phyloP scores from a whole-genome alignment of 2,113 vertebrate species.

The Tyrannus savana region DNA sequence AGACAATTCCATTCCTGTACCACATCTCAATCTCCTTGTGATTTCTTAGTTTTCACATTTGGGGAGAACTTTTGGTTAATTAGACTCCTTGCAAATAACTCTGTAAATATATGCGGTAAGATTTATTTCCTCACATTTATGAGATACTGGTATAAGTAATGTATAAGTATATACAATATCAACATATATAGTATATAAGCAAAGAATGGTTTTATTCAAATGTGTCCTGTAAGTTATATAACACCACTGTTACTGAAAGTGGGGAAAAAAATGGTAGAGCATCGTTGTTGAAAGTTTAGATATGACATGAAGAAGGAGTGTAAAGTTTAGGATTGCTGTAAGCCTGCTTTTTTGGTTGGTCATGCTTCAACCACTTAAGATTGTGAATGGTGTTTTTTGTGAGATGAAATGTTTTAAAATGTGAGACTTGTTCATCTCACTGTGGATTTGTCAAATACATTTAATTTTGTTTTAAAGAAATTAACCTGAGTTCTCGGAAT shows the following conservation, averaged over 20 bases:
- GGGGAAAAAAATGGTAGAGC: not conserved
- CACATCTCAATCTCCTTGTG: conserved; percentile 8
- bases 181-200: not conserved
- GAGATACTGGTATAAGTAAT: not conserved
- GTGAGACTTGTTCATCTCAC: not conserved
- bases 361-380: not conserved
- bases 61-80: conserved; percentile 11
- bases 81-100: not conserved
- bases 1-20: not conserved
- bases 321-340: not conserved
- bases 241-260: not conserved
- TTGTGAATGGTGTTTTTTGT: not conserved
- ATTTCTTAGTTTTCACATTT: conserved; percentile 39
- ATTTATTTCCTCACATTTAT: not conserved
- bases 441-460: not conserved
- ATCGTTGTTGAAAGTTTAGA: not conserved
- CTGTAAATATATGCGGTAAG: not conserved
- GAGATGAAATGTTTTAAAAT: not conserved
- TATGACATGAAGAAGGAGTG: not conserved
- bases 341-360: not conserved
- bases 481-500: not conserved
- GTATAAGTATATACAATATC: not conserved
- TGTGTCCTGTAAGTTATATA: not conserved
- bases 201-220: not conserved
- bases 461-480: not conserved